Conservation (phyloP, 2,888 invertebrate species). For the Erannis defoliaria region DNA sequence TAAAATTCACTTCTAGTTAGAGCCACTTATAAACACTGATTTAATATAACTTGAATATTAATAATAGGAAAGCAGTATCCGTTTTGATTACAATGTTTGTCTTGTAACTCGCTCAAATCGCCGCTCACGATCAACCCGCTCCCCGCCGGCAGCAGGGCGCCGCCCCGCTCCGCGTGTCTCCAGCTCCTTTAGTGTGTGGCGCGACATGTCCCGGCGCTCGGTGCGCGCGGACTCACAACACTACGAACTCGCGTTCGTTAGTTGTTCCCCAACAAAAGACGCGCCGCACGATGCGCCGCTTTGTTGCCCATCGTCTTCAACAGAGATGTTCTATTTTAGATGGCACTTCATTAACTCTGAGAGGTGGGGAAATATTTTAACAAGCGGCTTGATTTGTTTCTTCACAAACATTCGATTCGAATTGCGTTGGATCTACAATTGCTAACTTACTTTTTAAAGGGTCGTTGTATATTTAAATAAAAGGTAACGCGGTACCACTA, state of each 20-base stretch:
- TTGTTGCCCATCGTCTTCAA: neutral
- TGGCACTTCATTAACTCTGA: neutral
- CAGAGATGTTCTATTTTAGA: neutral
- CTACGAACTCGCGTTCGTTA: constrained; percentile 24
- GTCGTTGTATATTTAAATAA: too few relatives aligned
- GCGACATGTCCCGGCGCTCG: constrained; percentile 11
- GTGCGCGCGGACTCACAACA: constrained; percentile 15
- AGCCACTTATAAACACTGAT: too few relatives aligned
- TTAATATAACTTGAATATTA: too few relatives aligned
- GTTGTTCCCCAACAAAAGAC: constrained; percentile 20
- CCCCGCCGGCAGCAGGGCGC: neutral
- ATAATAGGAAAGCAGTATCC: too few relatives aligned
- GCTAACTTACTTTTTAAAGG: too few relatives aligned
- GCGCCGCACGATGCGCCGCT: neutral
- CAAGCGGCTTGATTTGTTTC: neutral
- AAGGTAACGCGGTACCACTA: too few relatives aligned
- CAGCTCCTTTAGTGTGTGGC: constrained; percentile 16
- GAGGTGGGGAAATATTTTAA: neutral
- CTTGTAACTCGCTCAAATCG: neutral
- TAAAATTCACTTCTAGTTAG: too few relatives aligned
- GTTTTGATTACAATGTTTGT: too few relatives aligned
- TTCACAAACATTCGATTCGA: neutral
- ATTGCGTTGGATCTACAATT: neutral
- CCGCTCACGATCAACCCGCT: neutral
- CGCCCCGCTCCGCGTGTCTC: constrained; percentile 6